Evolutionary conservation across 2,113 vertebrate species (phyloP).

Genomic region (Corythaixoides concolor): DNA sequence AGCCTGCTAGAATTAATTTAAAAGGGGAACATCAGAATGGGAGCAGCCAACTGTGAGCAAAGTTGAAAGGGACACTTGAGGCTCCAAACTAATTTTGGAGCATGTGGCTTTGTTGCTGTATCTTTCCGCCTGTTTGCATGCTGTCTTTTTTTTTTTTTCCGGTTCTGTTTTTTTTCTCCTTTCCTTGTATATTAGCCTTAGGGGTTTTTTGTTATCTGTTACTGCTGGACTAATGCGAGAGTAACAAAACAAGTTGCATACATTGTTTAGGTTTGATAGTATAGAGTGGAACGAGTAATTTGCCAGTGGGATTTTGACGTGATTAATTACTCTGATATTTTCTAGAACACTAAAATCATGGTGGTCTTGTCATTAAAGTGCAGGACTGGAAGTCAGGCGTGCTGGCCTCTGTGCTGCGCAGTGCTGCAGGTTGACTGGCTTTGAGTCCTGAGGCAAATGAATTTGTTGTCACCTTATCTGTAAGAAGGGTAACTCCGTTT

Average conservation of each 20-base stretch:
- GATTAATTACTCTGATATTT: background rate
- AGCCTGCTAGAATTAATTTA: constrained; percentile 51
- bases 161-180: background rate
- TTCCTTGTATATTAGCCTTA: background rate
- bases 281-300: background rate
- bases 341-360: background rate
- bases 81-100: background rate
- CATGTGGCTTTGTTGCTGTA: background rate
- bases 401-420: background rate
- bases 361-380: background rate
- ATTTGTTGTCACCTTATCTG: background rate
- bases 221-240: background rate
- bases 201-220: background rate
- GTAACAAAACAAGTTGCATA: background rate
- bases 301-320: background rate
- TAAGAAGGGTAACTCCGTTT: background rate
- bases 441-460: background rate
- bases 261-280: background rate
- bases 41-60: constrained; percentile 43
- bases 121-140: background rate
- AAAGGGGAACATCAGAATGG: background rate
- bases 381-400: background rate
- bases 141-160: background rate
- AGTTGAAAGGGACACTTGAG: constrained; percentile 38
- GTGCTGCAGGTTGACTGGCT: background rate